These are phyloP conservation scores for Polypterus bichir DNA, from an alignment of 2,113 vertebrate species.

Conservation along the genomic window DNA sequence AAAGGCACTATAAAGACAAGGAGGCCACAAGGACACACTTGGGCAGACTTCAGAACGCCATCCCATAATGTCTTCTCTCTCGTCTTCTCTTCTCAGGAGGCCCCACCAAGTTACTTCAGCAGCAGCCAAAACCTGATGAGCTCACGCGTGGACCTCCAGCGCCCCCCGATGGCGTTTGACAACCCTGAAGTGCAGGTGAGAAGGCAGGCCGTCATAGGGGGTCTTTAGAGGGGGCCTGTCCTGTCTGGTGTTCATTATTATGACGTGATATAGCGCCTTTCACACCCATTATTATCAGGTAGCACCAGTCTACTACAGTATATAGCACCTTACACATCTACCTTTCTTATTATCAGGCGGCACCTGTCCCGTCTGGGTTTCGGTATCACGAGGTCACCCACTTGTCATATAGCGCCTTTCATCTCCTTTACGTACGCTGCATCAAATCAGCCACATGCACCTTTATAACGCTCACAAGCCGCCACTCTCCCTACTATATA, in stretches of 20 bases:
- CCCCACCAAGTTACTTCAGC: slow-evolving; percentile 52
- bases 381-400: neutral
- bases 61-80: neutral
- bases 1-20: neutral
- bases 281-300: too few relatives aligned
- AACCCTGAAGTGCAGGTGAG: slow-evolving; percentile 34
- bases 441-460: too few relatives aligned
- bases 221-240: neutral
- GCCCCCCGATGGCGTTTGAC: slow-evolving; percentile 22
- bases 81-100: slow-evolving; percentile 29
- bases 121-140: slow-evolving; percentile 58
- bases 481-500: neutral
- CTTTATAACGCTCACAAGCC: too few relatives aligned
- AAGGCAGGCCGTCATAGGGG: neutral
- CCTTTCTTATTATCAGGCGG: neutral
- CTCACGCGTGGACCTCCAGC: slow-evolving; percentile 32
- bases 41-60: neutral
- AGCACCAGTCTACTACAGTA: too few relatives aligned
- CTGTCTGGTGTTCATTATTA: too few relatives aligned
- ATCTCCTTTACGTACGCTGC: neutral
- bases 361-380: slow-evolving; percentile 3
- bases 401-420: neutral
- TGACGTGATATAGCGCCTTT: too few relatives aligned
- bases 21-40: neutral
- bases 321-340: accelerated